A percentile compares a stretch with the other conserved stretches of the same genome.
Conservation (phyloP, 1,140 invertebrate genomes). For the Macrotrachela quadricornifera region DNA sequence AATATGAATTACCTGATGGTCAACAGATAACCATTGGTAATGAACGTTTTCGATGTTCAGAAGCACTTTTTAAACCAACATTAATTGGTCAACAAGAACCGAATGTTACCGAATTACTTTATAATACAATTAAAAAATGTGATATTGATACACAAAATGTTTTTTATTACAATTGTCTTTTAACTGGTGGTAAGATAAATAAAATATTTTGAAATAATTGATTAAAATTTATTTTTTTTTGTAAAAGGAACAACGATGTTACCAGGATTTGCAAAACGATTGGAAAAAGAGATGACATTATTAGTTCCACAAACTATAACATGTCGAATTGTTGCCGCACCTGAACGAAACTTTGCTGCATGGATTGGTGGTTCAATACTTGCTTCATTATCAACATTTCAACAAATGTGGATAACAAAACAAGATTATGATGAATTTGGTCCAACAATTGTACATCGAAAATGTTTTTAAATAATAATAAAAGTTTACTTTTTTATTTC, state of each 20-base stretch:
- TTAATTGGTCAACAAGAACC: neutral
- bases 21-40: slow-evolving; percentile 83
- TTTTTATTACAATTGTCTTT: slow-evolving; percentile 43
- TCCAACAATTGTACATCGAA: slow-evolving; percentile 74
- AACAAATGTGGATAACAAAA: slow-evolving; percentile 42
- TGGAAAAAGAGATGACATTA: slow-evolving; percentile 21
- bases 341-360: slow-evolving; percentile 12
- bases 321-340: slow-evolving; percentile 41
- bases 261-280: slow-evolving; percentile 11
- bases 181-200: slow-evolving; percentile 21
- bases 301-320: slow-evolving; percentile 36
- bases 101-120: slow-evolving; percentile 16
- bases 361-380: slow-evolving; percentile 23
- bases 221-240: no score
- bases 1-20: slow-evolving; percentile 74
- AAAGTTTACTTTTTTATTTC: no score
- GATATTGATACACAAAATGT: slow-evolving; percentile 79
- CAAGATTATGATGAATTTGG: slow-evolving; percentile 71
- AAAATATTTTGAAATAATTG: no score
- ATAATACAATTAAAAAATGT: slow-evolving; percentile 66
- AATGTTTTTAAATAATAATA: slow-evolving; percentile 57
- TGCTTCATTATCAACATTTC: slow-evolving; percentile 41
- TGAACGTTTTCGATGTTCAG: slow-evolving; percentile 81
- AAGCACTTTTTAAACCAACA: slow-evolving; percentile 60
- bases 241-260: slow-evolving; percentile 13